Base-by-base conservation (phyloP, 2,888 invertebrate genomes). In the Unio pictorum region DNA sequence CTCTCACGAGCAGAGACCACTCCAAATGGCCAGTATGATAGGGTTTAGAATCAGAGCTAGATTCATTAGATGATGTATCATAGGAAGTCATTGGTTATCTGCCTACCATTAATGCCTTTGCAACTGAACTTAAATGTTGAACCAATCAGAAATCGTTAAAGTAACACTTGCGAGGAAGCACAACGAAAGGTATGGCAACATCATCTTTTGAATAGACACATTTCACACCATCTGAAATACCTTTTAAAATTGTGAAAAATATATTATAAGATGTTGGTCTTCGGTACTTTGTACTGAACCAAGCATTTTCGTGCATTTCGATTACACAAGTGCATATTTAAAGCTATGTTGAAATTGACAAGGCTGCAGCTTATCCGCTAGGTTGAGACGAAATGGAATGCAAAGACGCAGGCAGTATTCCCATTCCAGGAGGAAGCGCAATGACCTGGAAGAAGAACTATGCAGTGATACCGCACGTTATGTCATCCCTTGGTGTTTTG, bases 1-100 rank as follows among this genome's bases (percentile, higher is more conserved):
- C 62, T 17, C 72, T 82, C 5, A 75, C 62, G 55, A 76, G 81
- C 66, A 61, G 77, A 74, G 17, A 79, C 80, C 45, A 72, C 75
- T 20, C 76, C 78, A 6, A 45, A 54, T 66, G 4, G 23, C 26
- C n/a, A n/a, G 28, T 28, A 58, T 59, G 60, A 66, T 59, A 17
- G 66, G 45, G 20, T 60, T 59, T 28, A 66, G 54, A 28, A 66
- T 59, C 8, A 7, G 5, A 8, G n/a, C 30, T 11, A 55, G 45
- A 18, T 15, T 34, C 34, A 30, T 23, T 45, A 11, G 26, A 34
- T 45, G n/a, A 17, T 2, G 55, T 64, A 26, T 30, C n/a, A 4
- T 3, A 62, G 54, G 55, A 62, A 28, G 34, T 11, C 6, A 57
- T 72, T 59, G 72, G 67, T 4, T 70, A 65, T 23, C 45, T 67